Evolutionary conservation across 2,888 invertebrate genomes (phyloP).

Genomic region (Euzetes globulus): DNA sequence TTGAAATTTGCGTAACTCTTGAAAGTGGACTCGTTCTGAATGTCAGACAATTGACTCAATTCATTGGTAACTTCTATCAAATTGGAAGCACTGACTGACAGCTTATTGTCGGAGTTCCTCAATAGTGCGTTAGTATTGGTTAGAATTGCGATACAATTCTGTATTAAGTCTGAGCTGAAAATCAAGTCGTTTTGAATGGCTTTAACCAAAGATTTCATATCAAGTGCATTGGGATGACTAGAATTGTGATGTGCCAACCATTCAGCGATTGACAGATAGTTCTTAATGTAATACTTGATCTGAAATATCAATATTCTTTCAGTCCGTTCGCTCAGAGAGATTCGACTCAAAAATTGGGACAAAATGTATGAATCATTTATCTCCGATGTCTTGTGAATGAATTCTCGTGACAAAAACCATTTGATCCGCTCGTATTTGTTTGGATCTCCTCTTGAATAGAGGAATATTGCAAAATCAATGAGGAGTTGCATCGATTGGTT

Average conservation of each 20-base stretch:
- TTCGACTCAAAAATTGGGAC: neutral
- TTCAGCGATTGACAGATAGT: neutral
- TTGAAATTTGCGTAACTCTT: neutral
- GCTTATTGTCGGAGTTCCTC: neutral
- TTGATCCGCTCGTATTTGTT: neutral
- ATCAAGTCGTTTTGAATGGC: neutral
- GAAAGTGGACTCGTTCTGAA: neutral
- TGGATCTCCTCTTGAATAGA: neutral
- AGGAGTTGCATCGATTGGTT: slow-evolving; percentile 40
- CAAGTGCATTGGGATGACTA: neutral
- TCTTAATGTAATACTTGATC: neutral
- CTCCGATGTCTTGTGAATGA: neutral
- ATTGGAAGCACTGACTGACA: neutral
- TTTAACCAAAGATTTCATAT: slow-evolving; percentile 1
- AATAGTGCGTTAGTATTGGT: neutral
- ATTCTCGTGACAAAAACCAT: slow-evolving; percentile 23
- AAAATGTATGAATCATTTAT: neutral
- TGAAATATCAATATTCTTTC: neutral
- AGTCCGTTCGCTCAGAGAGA: neutral
- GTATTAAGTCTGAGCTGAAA: neutral
- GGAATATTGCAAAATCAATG: slow-evolving; percentile 37
- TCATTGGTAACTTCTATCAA: neutral
- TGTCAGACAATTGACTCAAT: slow-evolving; percentile 1
- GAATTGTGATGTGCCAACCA: neutral
- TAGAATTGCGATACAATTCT: neutral